Percentiles rank a stretch among this genome's conserved stretches.
phyloP scores from a whole-genome alignment of 2,113 vertebrate genomes.

The Rostratula benghalensis region DNA sequence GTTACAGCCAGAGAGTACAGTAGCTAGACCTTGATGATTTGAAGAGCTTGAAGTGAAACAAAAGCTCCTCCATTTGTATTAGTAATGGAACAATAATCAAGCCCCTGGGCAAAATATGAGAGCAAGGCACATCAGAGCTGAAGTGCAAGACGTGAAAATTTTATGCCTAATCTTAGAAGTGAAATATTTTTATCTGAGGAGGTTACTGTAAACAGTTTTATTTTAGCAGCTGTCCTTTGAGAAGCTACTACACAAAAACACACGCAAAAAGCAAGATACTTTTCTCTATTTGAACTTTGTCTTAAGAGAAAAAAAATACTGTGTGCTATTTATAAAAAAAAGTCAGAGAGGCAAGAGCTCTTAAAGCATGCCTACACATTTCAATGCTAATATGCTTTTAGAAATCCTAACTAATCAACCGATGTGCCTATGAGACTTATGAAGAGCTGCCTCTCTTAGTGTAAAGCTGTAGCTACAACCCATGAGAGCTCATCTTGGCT shows the following conservation, averaged over 20 bases:
- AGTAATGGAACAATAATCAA: slow-evolving; percentile 13
- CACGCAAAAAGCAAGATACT: neutral
- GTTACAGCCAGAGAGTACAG: neutral
- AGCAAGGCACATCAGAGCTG: neutral
- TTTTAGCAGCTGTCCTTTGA: slow-evolving; percentile 40
- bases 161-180: neutral
- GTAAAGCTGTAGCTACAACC: neutral
- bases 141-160: neutral
- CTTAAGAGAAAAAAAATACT: neutral
- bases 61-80: slow-evolving; percentile 14
- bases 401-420: neutral
- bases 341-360: neutral
- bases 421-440: neutral
- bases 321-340: neutral
- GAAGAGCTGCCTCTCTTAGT: neutral
- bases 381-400: neutral
- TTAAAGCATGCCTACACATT: neutral
- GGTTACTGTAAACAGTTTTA: slow-evolving; percentile 28
- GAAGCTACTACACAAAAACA: neutral
- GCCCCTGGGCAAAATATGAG: slow-evolving; percentile 4
- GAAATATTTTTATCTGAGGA: slow-evolving; percentile 14
- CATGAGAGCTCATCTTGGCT: neutral
- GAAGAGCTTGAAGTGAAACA: slow-evolving; percentile 9
- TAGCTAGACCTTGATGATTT: neutral
- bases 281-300: neutral